Conservation (phyloP, 2,888 invertebrate genomes). For the Microplitis deprimator region DNA sequence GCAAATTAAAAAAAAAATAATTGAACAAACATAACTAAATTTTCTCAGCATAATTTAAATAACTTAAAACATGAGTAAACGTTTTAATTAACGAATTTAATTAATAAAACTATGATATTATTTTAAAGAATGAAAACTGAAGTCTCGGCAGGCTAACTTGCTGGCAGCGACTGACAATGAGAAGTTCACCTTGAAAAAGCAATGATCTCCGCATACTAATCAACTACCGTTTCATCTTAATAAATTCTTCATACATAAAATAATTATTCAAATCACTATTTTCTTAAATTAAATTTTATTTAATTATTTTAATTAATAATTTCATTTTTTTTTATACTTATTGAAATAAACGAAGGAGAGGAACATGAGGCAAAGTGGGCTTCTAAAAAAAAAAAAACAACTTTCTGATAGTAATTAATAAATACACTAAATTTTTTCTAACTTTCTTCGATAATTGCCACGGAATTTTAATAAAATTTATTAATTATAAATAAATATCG, state of each 20-base stretch:
- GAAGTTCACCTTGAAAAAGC: constrained; percentile 49
- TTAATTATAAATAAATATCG: no score
- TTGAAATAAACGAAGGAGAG: no score
- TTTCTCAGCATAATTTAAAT: constrained; percentile 40
- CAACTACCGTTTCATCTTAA: constrained; percentile 46
- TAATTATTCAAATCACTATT: not conserved
- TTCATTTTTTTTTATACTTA: no score
- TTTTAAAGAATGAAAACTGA: constrained; percentile 10
- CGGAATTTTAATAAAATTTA: no score
- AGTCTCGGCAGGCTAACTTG: constrained; percentile 19
- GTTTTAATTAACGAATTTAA: constrained; percentile 2
- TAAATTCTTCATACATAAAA: constrained; percentile 10
- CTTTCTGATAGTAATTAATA: no score
- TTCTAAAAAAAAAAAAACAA: no score
- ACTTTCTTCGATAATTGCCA: no score
- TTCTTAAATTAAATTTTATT: not conserved
- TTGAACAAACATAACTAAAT: constrained; percentile 23
- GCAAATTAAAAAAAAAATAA: constrained; percentile 28
- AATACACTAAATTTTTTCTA: no score
- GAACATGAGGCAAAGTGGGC: no score
- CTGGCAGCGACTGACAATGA: constrained; percentile 44
- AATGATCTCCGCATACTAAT: constrained; percentile 55
- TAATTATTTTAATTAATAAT: not conserved
- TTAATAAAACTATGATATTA: not conserved
- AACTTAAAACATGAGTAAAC: constrained; percentile 16